phyloP scores from a whole-genome alignment of 2,888 invertebrate genomes.

The Hemicrepidius hirtus region DNA sequence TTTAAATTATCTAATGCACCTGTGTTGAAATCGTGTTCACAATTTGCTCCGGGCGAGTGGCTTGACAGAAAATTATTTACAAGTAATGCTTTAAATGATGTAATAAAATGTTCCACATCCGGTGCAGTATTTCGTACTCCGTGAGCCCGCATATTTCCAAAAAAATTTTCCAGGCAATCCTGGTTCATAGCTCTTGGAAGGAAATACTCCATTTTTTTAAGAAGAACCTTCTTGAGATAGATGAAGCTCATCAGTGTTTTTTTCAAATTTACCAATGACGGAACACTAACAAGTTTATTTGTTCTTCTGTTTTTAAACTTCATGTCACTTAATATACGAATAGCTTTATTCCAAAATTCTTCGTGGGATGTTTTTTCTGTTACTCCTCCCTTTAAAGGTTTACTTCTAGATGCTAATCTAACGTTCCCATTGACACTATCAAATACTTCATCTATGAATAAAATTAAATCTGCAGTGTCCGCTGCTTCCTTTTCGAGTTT shows the following conservation, averaged over 20 bases:
- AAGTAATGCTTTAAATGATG: slow-evolving; percentile 50
- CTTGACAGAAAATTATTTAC: slow-evolving; percentile 49
- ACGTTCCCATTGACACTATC: slow-evolving; percentile 49
- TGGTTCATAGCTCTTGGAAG: slow-evolving; percentile 50
- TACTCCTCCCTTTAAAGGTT: slow-evolving; percentile 3
- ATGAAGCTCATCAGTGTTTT: slow-evolving; percentile 48
- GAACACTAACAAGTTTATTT: slow-evolving; percentile 19
- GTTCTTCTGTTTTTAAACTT: not conserved
- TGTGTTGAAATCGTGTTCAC: slow-evolving; percentile 44
- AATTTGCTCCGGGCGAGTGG: slow-evolving; percentile 51
- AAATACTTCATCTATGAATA: slow-evolving; percentile 54
- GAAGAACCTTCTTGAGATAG: slow-evolving; percentile 29
- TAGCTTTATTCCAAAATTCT: slow-evolving; percentile 15
- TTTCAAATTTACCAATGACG: slow-evolving; percentile 45
- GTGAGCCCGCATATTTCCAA: slow-evolving; percentile 44
- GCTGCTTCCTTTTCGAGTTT: slow-evolving; percentile 26
- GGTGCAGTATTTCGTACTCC: slow-evolving; percentile 49
- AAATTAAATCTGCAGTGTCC: slow-evolving; percentile 53
- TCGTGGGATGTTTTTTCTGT: not conserved
- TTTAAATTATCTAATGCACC: slow-evolving; percentile 37
- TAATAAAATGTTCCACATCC: slow-evolving; percentile 30
- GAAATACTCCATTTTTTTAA: slow-evolving; percentile 15
- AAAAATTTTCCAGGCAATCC: slow-evolving; percentile 53
- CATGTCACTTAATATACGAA: not conserved
- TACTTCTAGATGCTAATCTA: not conserved